Percentiles rank a stretch among this genome's conserved stretches.
phyloP scores from a whole-genome alignment of 2,113 vertebrate species.

The Atrichornis clamosus region DNA sequence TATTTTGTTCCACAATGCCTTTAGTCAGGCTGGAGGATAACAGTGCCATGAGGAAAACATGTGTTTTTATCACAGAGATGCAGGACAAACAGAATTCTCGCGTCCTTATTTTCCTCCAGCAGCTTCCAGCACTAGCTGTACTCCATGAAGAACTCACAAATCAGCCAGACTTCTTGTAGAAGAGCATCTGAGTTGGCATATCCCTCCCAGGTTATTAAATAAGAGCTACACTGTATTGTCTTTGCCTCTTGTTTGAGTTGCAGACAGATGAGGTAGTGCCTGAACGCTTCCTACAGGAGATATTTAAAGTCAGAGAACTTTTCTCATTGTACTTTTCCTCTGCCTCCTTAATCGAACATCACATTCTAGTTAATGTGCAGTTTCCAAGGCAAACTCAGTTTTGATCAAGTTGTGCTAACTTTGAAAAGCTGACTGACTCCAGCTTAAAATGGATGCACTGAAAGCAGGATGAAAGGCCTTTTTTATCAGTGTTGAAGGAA shows the following conservation, averaged over 20 bases:
- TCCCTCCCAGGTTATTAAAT: neutral
- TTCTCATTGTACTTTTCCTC: neutral
- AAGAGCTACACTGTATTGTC: neutral
- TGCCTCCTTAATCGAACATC: neutral
- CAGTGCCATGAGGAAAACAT: neutral
- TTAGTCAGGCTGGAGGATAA: neutral
- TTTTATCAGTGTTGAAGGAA: conserved; percentile 56
- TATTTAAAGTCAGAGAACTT: conserved; percentile 11
- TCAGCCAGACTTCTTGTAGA: neutral
- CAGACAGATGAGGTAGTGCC: neutral
- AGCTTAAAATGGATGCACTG: conserved; percentile 51
- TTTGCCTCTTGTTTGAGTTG: neutral
- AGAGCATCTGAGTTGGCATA: neutral
- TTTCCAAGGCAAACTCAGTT: conserved; percentile 33
- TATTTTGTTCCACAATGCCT: neutral
- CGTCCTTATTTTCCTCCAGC: neutral
- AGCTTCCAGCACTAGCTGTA: neutral
- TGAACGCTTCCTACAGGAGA: neutral
- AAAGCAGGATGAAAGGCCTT: conserved; percentile 54
- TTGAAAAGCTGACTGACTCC: conserved; percentile 38
- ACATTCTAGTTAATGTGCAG: conserved; percentile 15
- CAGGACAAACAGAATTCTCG: neutral
- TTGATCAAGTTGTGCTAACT: conserved; percentile 42
- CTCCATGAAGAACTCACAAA: neutral
- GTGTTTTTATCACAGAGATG: neutral